Evolutionary conservation across 2,888 invertebrate genomes (phyloP).

Genomic region (Drosophila melanocephala): DNA sequence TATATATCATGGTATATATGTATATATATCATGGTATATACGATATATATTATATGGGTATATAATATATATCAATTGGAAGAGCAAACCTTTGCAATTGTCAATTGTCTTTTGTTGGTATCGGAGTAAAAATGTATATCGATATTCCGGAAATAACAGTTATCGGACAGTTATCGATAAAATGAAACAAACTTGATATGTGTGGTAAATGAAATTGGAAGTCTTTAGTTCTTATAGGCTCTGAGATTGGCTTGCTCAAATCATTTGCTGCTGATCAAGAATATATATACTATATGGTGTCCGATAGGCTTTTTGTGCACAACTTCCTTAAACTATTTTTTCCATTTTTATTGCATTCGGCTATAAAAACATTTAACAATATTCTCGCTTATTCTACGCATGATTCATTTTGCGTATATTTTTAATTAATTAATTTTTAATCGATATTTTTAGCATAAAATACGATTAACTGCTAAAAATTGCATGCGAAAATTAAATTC

Average conservation of each 20-base stretch:
- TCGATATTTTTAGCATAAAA: not conserved
- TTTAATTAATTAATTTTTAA: not conserved
- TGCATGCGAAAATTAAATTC: not conserved
- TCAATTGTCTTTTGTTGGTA: too few species aligned
- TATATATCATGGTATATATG: too few species aligned
- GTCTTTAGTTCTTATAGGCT: not conserved
- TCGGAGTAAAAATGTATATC: not conserved
- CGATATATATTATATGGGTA: too few species aligned
- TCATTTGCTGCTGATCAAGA: not conserved
- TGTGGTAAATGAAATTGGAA: not conserved
- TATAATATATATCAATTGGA: not conserved
- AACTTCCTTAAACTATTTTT: not conserved
- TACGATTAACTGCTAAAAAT: not conserved
- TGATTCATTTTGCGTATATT: not conserved
- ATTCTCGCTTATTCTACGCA: not conserved
- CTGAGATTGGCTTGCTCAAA: not conserved
- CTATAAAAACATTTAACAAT: not conserved
- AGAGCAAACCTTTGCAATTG: too few species aligned
- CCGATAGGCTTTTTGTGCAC: not conserved
- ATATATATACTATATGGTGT: not conserved
- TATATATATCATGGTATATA: too few species aligned
- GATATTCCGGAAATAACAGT: not conserved
- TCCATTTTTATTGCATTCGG: not conserved
- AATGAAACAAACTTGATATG: not conserved
- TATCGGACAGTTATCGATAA: not conserved